Evolutionary conservation across 1,140 invertebrate genomes (phyloP), one percentile per base, ranked within the genome.

Genomic region (Diuraphis noxia): DNA sequence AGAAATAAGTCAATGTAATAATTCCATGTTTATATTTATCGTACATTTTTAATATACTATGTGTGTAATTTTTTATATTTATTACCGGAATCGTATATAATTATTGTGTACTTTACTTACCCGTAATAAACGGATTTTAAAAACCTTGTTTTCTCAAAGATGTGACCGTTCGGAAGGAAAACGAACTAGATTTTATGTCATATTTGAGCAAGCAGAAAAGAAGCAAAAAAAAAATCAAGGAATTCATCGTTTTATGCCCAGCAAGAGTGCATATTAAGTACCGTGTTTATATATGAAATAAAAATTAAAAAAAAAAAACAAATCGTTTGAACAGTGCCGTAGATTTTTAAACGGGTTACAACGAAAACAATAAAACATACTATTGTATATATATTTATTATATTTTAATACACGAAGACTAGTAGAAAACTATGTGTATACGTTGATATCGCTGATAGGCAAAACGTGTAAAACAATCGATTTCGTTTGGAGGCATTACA

Each of bases 341-440:
- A 3, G 34, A 49, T 49, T 49, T n/a, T 9, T 43, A n/a, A 49
- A 49, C 13, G 34, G 8, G 34, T 52, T 52, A 30, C 9, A 56
- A 52, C 46, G 10, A 87, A 87, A 87, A 87, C 85, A 56, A 56
- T 87, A 87, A 87, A 87, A 87, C n/a, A 84, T n/a, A 72, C 21
- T 72, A 72, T n/a, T 72, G 30, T 72, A 63, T 9, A 13, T 30
- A 56, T 8, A 56, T 56, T 3, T 56, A 56, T 25, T n/a, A 17
- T 63, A n/a, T n/a, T 72, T 72, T 72, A 72, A 72, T 72, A 84
- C 21, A 43, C 40, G 25, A 25, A 82, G 40, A 40, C 23, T 40
- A 7, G 79, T 82, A 79, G 34, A 36, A 34, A 17, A 34, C 34
- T 79, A 79, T 79, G 79, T 38, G 21, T 82, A 82, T 82, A 38